These are phyloP conservation scores for Ahaetulla prasina DNA, from an alignment of 2,113 vertebrate species.

Conservation along the genomic window DNA sequence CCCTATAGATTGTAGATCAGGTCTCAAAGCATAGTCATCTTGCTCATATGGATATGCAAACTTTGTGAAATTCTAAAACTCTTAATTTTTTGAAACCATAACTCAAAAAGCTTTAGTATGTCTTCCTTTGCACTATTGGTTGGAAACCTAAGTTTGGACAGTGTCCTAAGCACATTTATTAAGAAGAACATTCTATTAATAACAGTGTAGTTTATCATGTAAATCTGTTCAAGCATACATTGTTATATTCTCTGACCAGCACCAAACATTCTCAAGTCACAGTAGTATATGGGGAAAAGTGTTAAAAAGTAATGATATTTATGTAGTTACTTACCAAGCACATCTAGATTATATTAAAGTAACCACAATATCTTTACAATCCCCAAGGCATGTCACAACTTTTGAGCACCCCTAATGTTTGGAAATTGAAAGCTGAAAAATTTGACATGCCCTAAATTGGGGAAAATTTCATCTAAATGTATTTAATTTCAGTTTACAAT, in stretches of 20 bases:
- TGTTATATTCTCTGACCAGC: background rate
- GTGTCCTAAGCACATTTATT: background rate
- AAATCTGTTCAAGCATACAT: background rate
- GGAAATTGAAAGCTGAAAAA: too few species aligned
- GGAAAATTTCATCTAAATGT: background rate
- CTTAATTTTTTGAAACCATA: background rate
- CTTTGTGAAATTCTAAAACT: background rate
- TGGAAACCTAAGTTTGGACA: background rate
- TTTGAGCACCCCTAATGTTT: too few species aligned
- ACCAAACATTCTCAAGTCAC: background rate
- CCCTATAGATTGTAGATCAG: background rate
- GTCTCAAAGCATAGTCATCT: background rate
- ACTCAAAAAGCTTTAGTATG: background rate
- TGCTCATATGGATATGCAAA: accelerated
- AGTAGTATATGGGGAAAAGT: background rate
- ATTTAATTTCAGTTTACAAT: background rate
- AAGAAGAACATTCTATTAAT: background rate
- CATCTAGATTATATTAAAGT: too few species aligned
- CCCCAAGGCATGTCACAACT: too few species aligned
- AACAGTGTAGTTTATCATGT: background rate
- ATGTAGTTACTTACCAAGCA: too few species aligned
- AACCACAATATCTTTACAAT: too few species aligned
- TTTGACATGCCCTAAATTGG: too few species aligned
- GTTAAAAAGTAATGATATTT: too few species aligned
- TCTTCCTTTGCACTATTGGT: background rate